phyloP scores from a whole-genome alignment of 1,140 invertebrate species.

The Trialeurodes vaporariorum region DNA sequence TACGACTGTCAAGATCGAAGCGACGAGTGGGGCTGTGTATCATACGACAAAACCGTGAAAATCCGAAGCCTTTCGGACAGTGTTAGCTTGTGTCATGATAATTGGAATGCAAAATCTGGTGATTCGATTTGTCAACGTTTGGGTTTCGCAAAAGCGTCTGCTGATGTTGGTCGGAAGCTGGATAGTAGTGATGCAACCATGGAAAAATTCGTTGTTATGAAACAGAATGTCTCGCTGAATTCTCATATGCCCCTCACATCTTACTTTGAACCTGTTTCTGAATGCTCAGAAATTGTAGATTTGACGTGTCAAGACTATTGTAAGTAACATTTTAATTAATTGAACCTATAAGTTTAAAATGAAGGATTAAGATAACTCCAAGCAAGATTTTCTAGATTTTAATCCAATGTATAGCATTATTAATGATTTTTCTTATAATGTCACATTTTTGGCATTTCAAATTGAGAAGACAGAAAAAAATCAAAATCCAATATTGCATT shows the following conservation, averaged over 20 bases:
- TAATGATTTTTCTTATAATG: too few relatives aligned
- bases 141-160: slow-evolving; percentile 38
- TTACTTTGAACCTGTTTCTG: slow-evolving; percentile 35
- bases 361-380: slow-evolving; percentile 8
- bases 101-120: slow-evolving; percentile 42
- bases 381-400: not conserved
- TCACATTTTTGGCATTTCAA: too few relatives aligned
- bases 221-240: slow-evolving; percentile 29
- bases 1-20: slow-evolving; percentile 48
- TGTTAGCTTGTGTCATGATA: slow-evolving; percentile 38
- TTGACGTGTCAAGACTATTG: slow-evolving; percentile 45
- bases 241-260: slow-evolving; percentile 29
- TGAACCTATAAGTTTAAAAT: not conserved
- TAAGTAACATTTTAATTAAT: slow-evolving; percentile 28
- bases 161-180: slow-evolving; percentile 11
- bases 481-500: too few relatives aligned
- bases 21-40: slow-evolving; percentile 43
- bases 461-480: too few relatives aligned
- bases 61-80: slow-evolving; percentile 14
- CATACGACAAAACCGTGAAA: slow-evolving; percentile 3
- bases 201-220: slow-evolving; percentile 33
- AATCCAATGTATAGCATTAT: not conserved
- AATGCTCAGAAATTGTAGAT: slow-evolving; percentile 39
- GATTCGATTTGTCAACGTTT: slow-evolving; percentile 41
- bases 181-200: slow-evolving; percentile 3